Evolutionary conservation across 2,888 invertebrate species (phyloP), one percentile per base, ranked within the genome.

Genomic region (Esperia sulphurella): DNA sequence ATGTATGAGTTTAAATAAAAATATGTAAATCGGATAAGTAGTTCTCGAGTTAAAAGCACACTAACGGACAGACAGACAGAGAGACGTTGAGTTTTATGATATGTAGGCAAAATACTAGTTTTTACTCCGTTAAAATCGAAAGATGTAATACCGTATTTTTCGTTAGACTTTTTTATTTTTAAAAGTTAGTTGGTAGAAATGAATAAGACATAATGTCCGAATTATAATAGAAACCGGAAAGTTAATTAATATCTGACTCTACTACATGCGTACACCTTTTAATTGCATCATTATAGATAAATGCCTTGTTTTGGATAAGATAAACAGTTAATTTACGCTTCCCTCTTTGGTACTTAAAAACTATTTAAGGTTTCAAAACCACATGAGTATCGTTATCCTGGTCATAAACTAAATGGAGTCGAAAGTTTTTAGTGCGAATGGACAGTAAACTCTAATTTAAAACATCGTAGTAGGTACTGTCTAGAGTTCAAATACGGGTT

Each of bases 301-400:
- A 58, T 54, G 48, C 55, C 57, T 64, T 65, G 74, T 75, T 65
- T 58, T 47, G 57, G 75, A 75, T 78, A 69, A 81, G 78, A 80
- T 80, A 74, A 71, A 52, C 40, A 45, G 46, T 52, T 52, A 68
- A 73, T 75, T 75, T 75, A 77, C 68, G 63, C 58, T 62, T 63
- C 61, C 58, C 61, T 68, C 79, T 67, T 58, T 57, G 65, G 59
- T 70, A 68, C 70, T 75, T 75, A 68, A 73, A 68, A 68, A 68
- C 67, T 68, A 67, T 76, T 76, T 69, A 70, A 68, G 65, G 66
- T 65, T 72, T 64, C 68, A 65, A 66, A 69, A 59, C 61, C 37
- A 14, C 28, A 14, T 29, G 12, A 57, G 13, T 54, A 67, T 61
- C 58, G 59, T 71, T 74, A 72, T 74, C 71, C 73, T 68, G 63